Conservation (phyloP, 2,113 vertebrate genomes). For the Ginglymostoma cirratum region DNA sequence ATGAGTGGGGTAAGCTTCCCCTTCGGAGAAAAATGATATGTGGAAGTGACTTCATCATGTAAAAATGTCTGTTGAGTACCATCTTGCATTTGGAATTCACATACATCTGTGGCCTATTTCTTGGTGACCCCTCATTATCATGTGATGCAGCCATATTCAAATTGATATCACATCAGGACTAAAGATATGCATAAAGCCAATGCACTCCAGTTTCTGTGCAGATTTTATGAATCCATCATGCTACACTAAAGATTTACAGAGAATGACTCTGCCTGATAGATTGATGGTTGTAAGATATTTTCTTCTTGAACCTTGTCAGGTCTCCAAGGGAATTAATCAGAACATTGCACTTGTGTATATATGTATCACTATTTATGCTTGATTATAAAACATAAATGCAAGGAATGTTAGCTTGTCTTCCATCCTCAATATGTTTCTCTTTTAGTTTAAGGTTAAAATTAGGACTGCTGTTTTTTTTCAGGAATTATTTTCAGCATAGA, state of each 20-base stretch:
- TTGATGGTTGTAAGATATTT: no score
- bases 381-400: not conserved
- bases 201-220: not conserved
- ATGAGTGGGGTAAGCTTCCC: slow-evolving; percentile 52
- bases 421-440: not conserved
- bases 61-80: slow-evolving; percentile 66
- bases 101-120: slow-evolving; percentile 48
- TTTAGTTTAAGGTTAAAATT: no score
- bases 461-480: no score
- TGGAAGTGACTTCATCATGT: slow-evolving; percentile 67
- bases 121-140: slow-evolving; percentile 57
- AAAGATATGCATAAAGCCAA: not conserved
- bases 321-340: not conserved
- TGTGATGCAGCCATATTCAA: slow-evolving; percentile 49
- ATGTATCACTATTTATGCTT: not conserved
- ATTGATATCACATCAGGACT: slow-evolving; percentile 39
- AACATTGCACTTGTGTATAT: not conserved
- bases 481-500: no score
- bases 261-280: not conserved
- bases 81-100: slow-evolving; percentile 69
- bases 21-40: slow-evolving; percentile 46
- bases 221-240: not conserved
- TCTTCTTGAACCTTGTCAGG: not conserved
- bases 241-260: not conserved
- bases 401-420: not conserved